Percentiles rank a stretch among this genome's conserved stretches.
These are phyloP conservation scores for Platysteira castanea DNA, from an alignment of 2,113 vertebrate genomes.

Conservation along the genomic window DNA sequence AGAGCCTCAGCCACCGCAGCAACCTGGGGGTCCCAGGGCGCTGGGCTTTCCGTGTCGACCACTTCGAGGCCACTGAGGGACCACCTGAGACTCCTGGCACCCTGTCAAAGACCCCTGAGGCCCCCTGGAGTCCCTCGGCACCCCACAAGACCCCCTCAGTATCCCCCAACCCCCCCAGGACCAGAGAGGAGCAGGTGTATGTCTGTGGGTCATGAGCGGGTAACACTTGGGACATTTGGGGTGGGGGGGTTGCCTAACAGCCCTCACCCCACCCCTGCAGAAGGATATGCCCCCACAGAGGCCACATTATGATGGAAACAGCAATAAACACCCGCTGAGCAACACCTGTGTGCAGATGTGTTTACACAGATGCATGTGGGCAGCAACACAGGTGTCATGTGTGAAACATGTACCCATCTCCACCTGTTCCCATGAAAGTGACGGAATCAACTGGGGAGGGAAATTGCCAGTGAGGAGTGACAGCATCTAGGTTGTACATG, in stretches of 20 bases:
- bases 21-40: neutral
- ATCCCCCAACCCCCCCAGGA: neutral
- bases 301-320: neutral
- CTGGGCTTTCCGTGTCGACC: conserved; percentile 3
- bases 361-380: neutral
- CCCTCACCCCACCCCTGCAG: too few species aligned
- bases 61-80: neutral
- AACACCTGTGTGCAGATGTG: neutral
- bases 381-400: neutral
- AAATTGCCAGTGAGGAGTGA: neutral
- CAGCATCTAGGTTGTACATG: neutral
- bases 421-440: neutral
- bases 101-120: neutral
- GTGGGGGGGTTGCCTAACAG: neutral
- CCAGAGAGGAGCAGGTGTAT: neutral
- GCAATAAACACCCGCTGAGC: neutral
- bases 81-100: neutral
- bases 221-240: neutral
- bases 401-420: neutral
- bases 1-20: neutral
- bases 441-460: neutral
- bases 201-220: neutral
- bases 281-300: neutral
- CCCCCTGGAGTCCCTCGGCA: neutral
- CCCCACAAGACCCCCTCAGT: neutral